Evolutionary conservation across 2,113 vertebrate genomes (phyloP).

Genomic region (Peromyscus polionotus): DNA sequence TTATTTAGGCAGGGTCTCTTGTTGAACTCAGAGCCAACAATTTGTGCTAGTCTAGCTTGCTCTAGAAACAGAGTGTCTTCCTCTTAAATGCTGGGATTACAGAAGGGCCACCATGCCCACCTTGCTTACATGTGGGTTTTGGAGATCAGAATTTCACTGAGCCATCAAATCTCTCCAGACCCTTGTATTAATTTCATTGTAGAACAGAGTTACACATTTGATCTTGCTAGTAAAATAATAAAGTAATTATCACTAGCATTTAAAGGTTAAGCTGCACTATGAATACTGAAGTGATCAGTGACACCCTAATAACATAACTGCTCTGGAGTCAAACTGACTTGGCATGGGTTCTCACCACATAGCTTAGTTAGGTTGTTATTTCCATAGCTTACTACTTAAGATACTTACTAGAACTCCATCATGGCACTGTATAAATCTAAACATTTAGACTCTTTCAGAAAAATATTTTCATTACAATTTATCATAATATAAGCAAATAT

Average conservation of each 20-base stretch:
- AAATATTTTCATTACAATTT: neutral
- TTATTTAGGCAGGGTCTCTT: neutral
- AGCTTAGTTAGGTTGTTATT: slow-evolving; percentile 48
- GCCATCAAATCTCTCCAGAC: neutral
- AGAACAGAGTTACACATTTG: slow-evolving; percentile 83
- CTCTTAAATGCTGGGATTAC: neutral
- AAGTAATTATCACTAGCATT: slow-evolving; percentile 84
- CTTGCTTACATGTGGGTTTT: neutral
- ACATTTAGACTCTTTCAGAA: slow-evolving; percentile 47
- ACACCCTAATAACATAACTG: slow-evolving; percentile 71
- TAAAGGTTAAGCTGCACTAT: slow-evolving; percentile 79
- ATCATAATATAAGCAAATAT: neutral
- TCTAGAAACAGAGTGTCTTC: neutral
- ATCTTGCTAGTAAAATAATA: slow-evolving; percentile 80
- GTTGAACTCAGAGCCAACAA: neutral
- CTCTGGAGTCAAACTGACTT: slow-evolving; percentile 76
- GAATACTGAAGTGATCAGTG: slow-evolving; percentile 59
- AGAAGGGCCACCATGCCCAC: neutral
- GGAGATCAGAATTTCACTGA: neutral
- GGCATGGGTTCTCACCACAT: neutral
- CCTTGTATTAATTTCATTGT: slow-evolving; percentile 79
- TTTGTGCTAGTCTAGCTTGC: neutral
- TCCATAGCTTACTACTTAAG: neutral
- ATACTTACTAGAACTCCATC: neutral
- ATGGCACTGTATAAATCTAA: slow-evolving; percentile 16